Base-by-base conservation (phyloP, 2,888 invertebrate genomes). In the Cerastoderma edule region DNA sequence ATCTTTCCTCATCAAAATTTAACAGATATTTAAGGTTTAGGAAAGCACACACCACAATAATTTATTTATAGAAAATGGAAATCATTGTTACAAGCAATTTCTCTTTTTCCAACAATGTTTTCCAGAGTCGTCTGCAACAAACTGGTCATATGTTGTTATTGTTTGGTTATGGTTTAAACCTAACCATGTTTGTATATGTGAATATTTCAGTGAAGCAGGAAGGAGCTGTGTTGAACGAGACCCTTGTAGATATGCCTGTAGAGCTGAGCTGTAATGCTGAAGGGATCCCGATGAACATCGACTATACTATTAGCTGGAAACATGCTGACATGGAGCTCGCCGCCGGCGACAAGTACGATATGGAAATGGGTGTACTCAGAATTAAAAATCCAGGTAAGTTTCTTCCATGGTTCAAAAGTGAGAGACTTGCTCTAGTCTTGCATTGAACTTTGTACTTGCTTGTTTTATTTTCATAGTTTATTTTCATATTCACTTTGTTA, bases 271-370 rank as follows among this genome's bases (percentile, higher is more conserved):
- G 65, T 65, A 27, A 35, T 13, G 33, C 13, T 24, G 60, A 60
- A 22, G 39, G 39, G 1, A 10, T 60, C 13, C 27, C 35, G 27
- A 0, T 13, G 24, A 24, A 0, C 6, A 50, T 13, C 16, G 32
- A 50, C 10, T 69, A 66, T 28, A 60, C 19, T 24, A 50, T 75
- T 3, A 44, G 57, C 44, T 77, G 76, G 76, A 54, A 57, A 27
- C 65, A 56, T n/a, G 54, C 65, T 22, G 66, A 68, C 3, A 24
- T 28, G 13, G 19, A 16, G 0, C 46, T 77, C 16, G 46, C n/a
- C 19, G 44, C 64, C 2, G 76, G 68, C 8, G 72, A 68, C 16
- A 72, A 65, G n/a, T 77, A 72, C 53, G 69, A 48, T 16, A 64
- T 65, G 44, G 50, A 50, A 22, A 77, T 72, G 56, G 70, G 66